Conservation (phyloP, 1,140 invertebrate species). For the Musca domestica region DNA sequence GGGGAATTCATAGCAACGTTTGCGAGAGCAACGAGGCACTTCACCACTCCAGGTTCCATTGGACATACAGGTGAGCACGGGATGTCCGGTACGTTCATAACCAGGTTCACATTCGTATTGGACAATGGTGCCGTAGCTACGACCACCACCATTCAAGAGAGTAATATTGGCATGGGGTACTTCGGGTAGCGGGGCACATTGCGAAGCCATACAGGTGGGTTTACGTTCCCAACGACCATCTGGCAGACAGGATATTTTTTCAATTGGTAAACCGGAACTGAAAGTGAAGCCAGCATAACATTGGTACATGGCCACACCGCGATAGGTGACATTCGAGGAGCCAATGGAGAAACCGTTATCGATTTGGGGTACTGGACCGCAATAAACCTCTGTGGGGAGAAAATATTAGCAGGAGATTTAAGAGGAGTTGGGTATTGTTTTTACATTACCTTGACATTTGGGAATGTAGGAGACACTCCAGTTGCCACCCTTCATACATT, state of each 20-base stretch:
- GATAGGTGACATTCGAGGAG: conserved; percentile 91
- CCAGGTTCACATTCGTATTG: conserved; percentile 93
- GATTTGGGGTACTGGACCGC: conserved; percentile 95
- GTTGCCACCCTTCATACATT: conserved; percentile 85
- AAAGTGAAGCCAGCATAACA: conserved; percentile 97
- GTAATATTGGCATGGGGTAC: conserved; percentile 84
- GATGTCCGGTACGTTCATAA: conserved; percentile 82
- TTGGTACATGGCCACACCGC: conserved; percentile 89
- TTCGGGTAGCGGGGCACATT: conserved; percentile 86
- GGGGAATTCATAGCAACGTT: conserved; percentile 78
- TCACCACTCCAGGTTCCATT: conserved; percentile 95
- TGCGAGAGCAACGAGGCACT: conserved; percentile 84
- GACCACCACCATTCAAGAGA: conserved; percentile 87
- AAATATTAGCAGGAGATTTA: background rate
- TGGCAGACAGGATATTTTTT: conserved; percentile 84
- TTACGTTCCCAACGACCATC: conserved; percentile 89
- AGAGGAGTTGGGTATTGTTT: background rate
- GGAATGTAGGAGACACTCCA: conserved; percentile 93
- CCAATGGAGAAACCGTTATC: conserved; percentile 96
- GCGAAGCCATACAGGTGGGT: conserved; percentile 86
- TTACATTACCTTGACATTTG: conserved; percentile 74
- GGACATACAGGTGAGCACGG: conserved; percentile 91
- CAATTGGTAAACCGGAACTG: conserved; percentile 79
- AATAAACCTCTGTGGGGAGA: conserved; percentile 79
- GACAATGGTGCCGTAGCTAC: conserved; percentile 93